Percentiles rank a stretch among this genome's conserved stretches.
phyloP scores from a whole-genome alignment of 2,113 vertebrate genomes.

The Phalacrocorax pelagicus region DNA sequence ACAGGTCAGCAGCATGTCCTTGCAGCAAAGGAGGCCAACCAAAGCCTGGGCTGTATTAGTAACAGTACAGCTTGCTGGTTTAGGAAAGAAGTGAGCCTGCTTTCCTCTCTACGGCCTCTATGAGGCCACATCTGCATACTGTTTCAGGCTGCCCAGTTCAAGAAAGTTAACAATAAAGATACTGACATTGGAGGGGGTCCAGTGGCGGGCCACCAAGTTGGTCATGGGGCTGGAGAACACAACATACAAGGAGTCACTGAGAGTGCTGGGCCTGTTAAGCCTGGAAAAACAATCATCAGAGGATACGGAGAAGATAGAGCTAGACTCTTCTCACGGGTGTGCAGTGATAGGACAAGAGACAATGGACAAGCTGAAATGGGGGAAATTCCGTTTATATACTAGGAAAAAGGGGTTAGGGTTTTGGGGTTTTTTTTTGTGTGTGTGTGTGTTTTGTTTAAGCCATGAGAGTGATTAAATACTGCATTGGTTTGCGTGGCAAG shows the following conservation, averaged over 20 bases:
- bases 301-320: not conserved
- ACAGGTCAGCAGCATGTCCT: accelerated
- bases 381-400: not conserved
- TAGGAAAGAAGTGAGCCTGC: not conserved
- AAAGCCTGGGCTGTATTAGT: not conserved
- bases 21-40: not conserved
- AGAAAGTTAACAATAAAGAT: not conserved
- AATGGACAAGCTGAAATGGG: not conserved
- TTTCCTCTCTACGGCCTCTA: not conserved
- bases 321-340: not conserved
- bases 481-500: no score
- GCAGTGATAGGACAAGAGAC: not conserved
- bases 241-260: not conserved
- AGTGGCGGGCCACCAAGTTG: not conserved
- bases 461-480: not conserved
- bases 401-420: accelerated
- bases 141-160: not conserved
- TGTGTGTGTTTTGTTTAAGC: not conserved
- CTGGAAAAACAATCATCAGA: not conserved
- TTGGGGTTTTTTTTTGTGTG: no score
- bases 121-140: not conserved
- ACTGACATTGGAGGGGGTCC: not conserved
- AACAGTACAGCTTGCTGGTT: no score
- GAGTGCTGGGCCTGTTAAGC: not conserved
- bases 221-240: not conserved